These are phyloP conservation scores for Cryptotis parvus DNA, from an alignment of 2,113 vertebrate species.

Conservation along the genomic window DNA sequence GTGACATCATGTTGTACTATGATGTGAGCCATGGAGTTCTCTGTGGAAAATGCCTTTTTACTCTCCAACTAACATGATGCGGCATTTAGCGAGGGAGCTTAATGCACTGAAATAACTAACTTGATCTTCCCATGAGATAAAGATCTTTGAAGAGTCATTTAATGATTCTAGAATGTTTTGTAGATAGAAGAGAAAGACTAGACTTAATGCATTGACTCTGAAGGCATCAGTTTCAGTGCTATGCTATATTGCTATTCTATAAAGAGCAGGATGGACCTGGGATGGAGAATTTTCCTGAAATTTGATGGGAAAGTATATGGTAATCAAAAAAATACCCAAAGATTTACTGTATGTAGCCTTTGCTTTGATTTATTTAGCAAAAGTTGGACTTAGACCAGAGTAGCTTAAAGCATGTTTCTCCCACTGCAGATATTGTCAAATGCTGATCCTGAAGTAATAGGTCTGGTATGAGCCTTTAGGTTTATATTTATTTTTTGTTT, in stretches of 20 bases:
- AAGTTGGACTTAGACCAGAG: not conserved
- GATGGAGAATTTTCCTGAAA: not conserved
- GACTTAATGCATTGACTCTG: not conserved
- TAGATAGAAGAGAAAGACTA: not conserved
- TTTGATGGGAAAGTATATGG: not conserved
- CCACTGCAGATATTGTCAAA: not conserved
- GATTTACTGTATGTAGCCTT: not conserved
- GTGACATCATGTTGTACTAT: not conserved
- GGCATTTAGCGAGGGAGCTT: not conserved
- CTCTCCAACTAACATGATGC: not conserved
- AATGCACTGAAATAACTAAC: not conserved
- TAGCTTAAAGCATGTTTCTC: not conserved
- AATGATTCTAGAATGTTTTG: not conserved
- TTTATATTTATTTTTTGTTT: too few species aligned
- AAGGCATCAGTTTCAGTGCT: not conserved
- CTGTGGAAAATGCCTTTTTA: not conserved
- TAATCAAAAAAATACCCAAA: not conserved
- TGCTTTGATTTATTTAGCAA: not conserved
- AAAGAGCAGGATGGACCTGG: not conserved
- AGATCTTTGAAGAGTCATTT: not conserved
- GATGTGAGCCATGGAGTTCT: not conserved
- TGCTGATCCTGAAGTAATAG: not conserved
- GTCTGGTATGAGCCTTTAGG: not conserved
- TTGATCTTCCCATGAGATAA: not conserved
- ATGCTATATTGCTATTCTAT: not conserved